Percentiles rank a stretch among this genome's conserved stretches.
phyloP scores from a whole-genome alignment of 2,113 vertebrate species.

The Ascaphus truei region DNA sequence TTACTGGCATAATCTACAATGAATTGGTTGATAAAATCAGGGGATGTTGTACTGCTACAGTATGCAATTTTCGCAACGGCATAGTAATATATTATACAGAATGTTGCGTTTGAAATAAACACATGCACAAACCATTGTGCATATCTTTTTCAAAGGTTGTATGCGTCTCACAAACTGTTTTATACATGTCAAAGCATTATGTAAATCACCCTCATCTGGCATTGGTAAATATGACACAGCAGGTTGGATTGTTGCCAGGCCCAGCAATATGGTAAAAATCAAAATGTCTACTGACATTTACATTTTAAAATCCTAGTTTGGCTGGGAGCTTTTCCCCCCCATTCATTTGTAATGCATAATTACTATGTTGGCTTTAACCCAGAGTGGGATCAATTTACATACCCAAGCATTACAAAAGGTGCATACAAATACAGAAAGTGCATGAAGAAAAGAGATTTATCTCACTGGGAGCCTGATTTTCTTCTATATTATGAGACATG shows the following conservation, averaged over 20 bases:
- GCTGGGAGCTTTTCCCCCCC: conserved; percentile 1
- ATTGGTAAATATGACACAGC: neutral
- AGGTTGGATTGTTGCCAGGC: neutral
- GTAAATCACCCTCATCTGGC: conserved; percentile 15
- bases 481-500: no score
- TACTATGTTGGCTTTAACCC: neutral
- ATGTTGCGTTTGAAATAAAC: no score
- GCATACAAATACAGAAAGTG: neutral
- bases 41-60: neutral
- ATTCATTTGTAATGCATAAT: neutral
- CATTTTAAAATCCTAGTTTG: neutral
- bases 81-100: no score
- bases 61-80: neutral
- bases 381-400: neutral
- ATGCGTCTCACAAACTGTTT: neutral
- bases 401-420: neutral
- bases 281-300: conserved; percentile 8
- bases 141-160: neutral
- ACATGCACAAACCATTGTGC: neutral
- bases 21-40: no score
- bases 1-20: no score
- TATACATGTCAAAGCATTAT: neutral
- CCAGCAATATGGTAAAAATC: conserved; percentile 23
- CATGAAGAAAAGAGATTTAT: neutral
- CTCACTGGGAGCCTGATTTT: neutral